A percentile compares a stretch with the other conserved stretches of the same genome.
phyloP scores from a whole-genome alignment of 1,140 invertebrate species.

The Drosophila nebulosa region DNA sequence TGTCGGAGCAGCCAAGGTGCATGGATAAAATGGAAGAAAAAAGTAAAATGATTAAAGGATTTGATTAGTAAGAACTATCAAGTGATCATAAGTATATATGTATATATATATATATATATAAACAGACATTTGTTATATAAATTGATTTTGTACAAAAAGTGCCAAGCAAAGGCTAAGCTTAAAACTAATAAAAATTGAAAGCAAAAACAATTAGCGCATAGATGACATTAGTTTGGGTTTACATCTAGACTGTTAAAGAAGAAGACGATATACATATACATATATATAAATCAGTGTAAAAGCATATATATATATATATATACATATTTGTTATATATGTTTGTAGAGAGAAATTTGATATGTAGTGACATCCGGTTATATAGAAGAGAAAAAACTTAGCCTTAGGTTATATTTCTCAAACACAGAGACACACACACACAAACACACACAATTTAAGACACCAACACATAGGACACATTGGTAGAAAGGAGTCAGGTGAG shows the following conservation, averaged over 20 bases:
- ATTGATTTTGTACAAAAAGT: conserved; percentile 15
- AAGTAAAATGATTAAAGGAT: neutral
- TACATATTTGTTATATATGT: neutral
- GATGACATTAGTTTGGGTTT: neutral
- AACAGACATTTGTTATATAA: neutral
- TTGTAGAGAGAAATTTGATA: neutral
- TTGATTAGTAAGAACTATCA: neutral
- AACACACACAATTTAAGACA: neutral
- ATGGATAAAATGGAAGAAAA: neutral
- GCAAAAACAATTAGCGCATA: conserved; percentile 21
- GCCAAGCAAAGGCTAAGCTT: conserved; percentile 45
- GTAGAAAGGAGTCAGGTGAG: neutral
- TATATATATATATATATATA: no score
- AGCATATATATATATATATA: neutral
- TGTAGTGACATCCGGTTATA: neutral
- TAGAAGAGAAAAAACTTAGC: neutral
- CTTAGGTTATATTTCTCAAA: neutral
- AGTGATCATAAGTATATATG: no score
- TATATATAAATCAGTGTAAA: neutral
- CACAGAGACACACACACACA: neutral
- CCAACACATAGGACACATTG: neutral
- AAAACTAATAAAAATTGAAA: conserved; percentile 21
- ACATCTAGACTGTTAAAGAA: neutral
- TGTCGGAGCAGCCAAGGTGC: neutral
- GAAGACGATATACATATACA: neutral